Base-by-base conservation (phyloP, 53 echinoderm and acorn worm genomes). In the Stichopus horrens region DNA sequence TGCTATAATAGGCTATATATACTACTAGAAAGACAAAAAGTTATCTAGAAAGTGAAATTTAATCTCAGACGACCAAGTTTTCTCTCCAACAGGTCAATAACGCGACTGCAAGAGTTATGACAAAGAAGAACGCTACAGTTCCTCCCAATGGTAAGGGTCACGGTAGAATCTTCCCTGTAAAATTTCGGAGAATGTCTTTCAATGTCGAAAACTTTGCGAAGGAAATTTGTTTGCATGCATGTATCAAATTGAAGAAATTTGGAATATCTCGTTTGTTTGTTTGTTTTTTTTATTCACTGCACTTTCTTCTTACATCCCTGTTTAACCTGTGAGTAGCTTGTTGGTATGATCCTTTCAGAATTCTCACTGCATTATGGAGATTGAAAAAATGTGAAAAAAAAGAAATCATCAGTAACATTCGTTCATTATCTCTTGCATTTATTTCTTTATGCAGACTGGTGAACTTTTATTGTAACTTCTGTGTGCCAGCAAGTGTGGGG, bases 61-160 rank as follows among this genome's bases (percentile, higher is more conserved):
- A 6, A 71, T 13, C 18, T 71, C 14, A 71, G 71, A 71, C 71
- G 19, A 55, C 37, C 63, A 85, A 54, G 5, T 88, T 74, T 88
- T 58, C 8, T 58, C 63, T 79, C 55, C 76, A 57, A 56, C 93
- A 99, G 99, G 99, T 99, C 13, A 99, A 99, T 80, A 99, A 98
- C 93, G 99, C 99, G 54, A 99, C 99, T 56, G 99, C 99, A 8
- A 87, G 99, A 59, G 99, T 99, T 55, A 99, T 99, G 99, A 99
- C 99, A 37, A 95, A 95, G 86, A 99, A 99, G 86, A 92, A 89
- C n/a, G 92, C 91, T 83, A 76, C 92, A 22, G 53, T 90, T n/a
- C 91, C 93, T 60, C 75, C 95, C 53, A 93, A 93, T 87, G 95
- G 95, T 92, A 84, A 90, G 83, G 76, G 14, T 63, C 63, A 63